These are phyloP conservation scores for Lagopus leucura DNA, from an alignment of 2,113 vertebrate species.

Conservation along the genomic window DNA sequence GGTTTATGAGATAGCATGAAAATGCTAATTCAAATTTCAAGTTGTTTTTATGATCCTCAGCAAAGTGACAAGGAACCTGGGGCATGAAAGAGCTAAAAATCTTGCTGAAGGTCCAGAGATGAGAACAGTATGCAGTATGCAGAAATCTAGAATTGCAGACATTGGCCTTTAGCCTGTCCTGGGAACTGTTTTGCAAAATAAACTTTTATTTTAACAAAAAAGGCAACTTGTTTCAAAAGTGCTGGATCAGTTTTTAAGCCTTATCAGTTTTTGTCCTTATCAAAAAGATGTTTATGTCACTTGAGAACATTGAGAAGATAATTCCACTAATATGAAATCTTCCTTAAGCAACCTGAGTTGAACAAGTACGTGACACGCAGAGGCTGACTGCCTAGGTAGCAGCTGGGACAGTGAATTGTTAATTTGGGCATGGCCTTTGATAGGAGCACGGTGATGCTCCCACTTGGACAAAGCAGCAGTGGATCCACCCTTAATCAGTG, in stretches of 20 bases:
- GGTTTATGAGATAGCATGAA: neutral
- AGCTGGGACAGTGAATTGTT: slow-evolving; percentile 3
- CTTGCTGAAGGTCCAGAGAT: neutral
- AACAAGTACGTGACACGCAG: neutral
- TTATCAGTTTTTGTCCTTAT: neutral
- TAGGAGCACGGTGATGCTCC: neutral
- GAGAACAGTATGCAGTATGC: neutral
- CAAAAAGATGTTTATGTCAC: neutral
- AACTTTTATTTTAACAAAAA: neutral
- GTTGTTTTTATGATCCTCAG: neutral
- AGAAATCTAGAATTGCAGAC: neutral
- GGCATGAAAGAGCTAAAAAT: neutral
- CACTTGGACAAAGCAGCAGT: neutral
- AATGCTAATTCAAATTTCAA: neutral
- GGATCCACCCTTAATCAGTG: neutral
- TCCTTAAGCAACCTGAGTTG: slow-evolving; percentile 7
- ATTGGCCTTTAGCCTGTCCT: neutral
- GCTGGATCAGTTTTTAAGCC: neutral
- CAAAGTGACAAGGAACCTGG: neutral
- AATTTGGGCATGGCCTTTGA: neutral
- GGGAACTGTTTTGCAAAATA: neutral
- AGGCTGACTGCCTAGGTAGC: neutral
- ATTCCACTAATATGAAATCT: neutral
- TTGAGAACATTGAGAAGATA: neutral
- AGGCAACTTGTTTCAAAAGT: neutral